phyloP scores from a whole-genome alignment of 2,113 vertebrate genomes.

The Ictalurus furcatus region DNA sequence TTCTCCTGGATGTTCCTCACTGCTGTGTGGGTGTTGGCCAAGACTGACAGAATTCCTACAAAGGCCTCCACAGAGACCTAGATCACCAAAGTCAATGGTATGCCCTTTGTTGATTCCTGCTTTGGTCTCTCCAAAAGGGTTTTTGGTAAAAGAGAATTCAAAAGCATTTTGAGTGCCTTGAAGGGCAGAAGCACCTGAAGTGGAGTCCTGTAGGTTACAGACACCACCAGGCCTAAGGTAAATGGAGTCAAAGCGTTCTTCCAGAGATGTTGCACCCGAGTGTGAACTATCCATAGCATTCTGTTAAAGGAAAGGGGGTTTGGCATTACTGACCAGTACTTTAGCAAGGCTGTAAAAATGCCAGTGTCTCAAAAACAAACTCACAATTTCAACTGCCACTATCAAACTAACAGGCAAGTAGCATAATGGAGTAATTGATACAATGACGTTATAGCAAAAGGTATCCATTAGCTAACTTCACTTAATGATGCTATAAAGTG shows the following conservation, averaged over 20 bases:
- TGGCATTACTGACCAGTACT: neutral
- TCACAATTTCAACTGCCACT: neutral
- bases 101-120: conserved; percentile 19
- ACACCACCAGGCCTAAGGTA: conserved; percentile 64
- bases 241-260: conserved; percentile 62
- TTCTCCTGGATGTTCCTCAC: conserved; percentile 57
- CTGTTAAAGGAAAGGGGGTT: conserved; percentile 52
- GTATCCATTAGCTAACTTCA: neutral
- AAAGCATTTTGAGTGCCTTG: conserved; percentile 61
- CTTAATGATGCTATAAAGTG: neutral
- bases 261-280: neutral
- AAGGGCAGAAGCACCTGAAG: conserved; percentile 49
- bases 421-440: neutral
- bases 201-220: conserved; percentile 54
- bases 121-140: conserved; percentile 49
- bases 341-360: neutral
- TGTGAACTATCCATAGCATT: conserved; percentile 62
- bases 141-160: conserved; percentile 62
- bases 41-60: conserved; percentile 54
- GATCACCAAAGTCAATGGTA: conserved; percentile 52
- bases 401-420: neutral
- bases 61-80: conserved; percentile 59
- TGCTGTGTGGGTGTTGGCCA: conserved; percentile 47
- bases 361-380: neutral
- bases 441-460: neutral